A percentile compares a stretch with the other conserved stretches of the same genome.
Evolutionary conservation across 2,888 invertebrate genomes (phyloP).

Genomic region (Megamerina dolium): DNA sequence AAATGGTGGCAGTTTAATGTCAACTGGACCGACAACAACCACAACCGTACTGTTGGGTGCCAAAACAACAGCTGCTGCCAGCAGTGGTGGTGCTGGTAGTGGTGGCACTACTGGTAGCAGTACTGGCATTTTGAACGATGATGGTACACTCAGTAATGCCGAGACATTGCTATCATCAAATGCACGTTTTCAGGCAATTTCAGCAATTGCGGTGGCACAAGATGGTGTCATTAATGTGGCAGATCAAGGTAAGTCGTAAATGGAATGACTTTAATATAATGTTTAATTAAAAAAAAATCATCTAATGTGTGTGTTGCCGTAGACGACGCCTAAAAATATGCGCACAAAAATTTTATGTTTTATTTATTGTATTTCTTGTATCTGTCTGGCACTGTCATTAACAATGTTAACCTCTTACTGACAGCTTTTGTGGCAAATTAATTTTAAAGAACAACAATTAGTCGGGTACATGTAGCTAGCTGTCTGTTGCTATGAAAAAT

Average conservation of each 20-base stretch:
- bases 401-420: too few species aligned
- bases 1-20: slow-evolving; percentile 43
- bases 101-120: slow-evolving; percentile 25
- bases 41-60: slow-evolving; percentile 45
- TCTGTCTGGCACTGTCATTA: too few species aligned
- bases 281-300: too few species aligned
- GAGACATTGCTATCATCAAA: slow-evolving; percentile 84
- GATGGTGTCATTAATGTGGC: slow-evolving; percentile 94
- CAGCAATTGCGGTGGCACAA: slow-evolving; percentile 87
- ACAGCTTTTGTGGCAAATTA: too few species aligned
- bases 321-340: too few species aligned
- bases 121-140: slow-evolving; percentile 43
- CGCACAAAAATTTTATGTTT: too few species aligned
- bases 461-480: too few species aligned
- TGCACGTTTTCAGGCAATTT: slow-evolving; percentile 81
- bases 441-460: too few species aligned
- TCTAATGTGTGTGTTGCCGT: too few species aligned
- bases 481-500: too few species aligned
- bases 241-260: slow-evolving; percentile 82
- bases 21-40: slow-evolving; percentile 46
- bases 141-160: slow-evolving; percentile 60
- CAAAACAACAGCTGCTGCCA: slow-evolving; percentile 36
- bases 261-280: too few species aligned
- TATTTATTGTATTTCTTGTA: too few species aligned
- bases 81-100: slow-evolving; percentile 28